Evolutionary conservation across 2,888 invertebrate genomes (phyloP).

Genomic region (Xiphydria camelus): DNA sequence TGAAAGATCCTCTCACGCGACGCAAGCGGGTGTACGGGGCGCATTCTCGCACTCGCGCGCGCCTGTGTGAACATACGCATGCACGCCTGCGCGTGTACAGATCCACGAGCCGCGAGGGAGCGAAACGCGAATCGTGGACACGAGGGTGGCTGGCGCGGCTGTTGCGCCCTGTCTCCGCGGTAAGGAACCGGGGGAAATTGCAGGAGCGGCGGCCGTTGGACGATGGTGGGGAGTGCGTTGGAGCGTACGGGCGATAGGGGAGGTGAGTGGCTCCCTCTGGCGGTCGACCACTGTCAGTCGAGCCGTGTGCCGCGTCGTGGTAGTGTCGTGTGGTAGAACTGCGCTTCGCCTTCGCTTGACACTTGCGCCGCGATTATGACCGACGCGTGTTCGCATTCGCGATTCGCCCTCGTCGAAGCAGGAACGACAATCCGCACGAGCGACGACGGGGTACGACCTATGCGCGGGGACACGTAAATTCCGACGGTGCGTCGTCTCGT

Average conservation of each 20-base stretch:
- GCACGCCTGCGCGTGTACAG: too few species aligned
- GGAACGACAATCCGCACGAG: too few species aligned
- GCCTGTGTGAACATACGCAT: too few species aligned
- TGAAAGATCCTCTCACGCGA: too few species aligned
- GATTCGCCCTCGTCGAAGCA: too few species aligned
- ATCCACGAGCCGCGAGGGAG: too few species aligned
- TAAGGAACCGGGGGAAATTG: conserved; percentile 8
- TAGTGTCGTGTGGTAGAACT: conserved; percentile 29
- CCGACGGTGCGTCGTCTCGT: too few species aligned
- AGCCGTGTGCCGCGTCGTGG: conserved; percentile 52
- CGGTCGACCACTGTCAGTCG: conserved; percentile 44
- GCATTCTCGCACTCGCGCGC: too few species aligned
- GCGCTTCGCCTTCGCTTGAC: conserved; percentile 12
- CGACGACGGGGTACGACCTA: too few species aligned
- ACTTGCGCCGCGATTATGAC: conserved; percentile 3
- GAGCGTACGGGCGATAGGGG: conserved; percentile 12
- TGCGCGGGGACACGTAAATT: too few species aligned
- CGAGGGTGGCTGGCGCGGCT: conserved; percentile 6
- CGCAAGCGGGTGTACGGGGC: too few species aligned
- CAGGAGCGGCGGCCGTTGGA: conserved; percentile 20
- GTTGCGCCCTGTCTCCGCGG: too few species aligned
- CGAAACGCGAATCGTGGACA: background rate
- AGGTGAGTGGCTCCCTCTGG: conserved; percentile 45
- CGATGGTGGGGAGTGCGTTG: conserved; percentile 11
- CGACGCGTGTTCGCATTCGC: conserved; percentile 1